Conservation (phyloP, 2,888 invertebrate species). For the Argyra leucocephala region DNA sequence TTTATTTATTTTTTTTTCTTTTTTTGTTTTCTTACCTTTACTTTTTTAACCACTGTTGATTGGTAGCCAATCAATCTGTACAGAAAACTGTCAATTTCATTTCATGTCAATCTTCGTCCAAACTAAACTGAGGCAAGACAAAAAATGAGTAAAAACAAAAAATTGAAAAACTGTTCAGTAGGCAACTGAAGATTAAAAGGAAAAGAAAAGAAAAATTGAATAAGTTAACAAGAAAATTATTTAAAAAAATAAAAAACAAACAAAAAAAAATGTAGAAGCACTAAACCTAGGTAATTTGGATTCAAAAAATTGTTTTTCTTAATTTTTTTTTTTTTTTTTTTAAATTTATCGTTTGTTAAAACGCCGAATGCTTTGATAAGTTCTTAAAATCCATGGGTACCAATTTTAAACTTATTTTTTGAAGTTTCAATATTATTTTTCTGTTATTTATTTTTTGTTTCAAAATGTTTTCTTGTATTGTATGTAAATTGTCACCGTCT, state of each 20-base stretch:
- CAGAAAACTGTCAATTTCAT: constrained; percentile 9
- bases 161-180: background rate
- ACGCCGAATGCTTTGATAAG: background rate
- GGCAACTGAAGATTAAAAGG: background rate
- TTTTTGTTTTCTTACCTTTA: background rate
- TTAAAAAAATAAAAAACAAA: no score
- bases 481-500: constrained; percentile 10
- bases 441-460: background rate
- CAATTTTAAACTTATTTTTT: no score
- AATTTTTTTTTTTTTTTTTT: background rate
- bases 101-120: constrained; percentile 8
- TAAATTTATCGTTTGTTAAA: background rate
- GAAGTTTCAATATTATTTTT: background rate
- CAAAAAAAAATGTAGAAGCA: background rate
- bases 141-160: background rate
- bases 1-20: background rate
- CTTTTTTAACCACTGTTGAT: background rate
- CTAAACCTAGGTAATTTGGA: background rate
- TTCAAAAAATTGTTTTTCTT: background rate
- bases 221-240: no score
- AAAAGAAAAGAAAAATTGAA: background rate
- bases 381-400: no score
- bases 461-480: background rate
- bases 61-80: constrained; percentile 13
- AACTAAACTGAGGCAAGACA: background rate